phyloP scores from a whole-genome alignment of 2,888 invertebrate genomes.

The Drosophila tanythrix region DNA sequence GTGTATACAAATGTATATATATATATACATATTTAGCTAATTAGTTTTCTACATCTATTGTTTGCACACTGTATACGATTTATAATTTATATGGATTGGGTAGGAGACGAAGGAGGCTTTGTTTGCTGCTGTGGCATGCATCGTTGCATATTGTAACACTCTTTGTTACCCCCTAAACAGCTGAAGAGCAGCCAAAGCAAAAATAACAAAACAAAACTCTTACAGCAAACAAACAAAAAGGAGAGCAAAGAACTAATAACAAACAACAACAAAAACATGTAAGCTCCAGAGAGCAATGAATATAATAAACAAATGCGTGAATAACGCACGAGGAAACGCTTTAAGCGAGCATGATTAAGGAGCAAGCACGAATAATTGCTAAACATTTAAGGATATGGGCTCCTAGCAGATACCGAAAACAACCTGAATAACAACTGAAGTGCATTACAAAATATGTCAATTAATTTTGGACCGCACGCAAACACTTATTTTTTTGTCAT shows the following conservation, averaged over 20 bases:
- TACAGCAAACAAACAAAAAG: neutral
- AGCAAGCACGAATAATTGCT: slow-evolving; percentile 56
- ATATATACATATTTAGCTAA: neutral
- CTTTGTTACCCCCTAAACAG: slow-evolving; percentile 42
- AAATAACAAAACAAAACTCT: neutral
- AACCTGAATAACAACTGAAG: slow-evolving; percentile 25
- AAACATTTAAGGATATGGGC: slow-evolving; percentile 44
- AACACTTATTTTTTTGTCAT: slow-evolving; percentile 33
- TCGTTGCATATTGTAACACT: slow-evolving; percentile 52
- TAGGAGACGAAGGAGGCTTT: slow-evolving; percentile 15
- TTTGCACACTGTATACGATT: neutral
- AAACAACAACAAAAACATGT: slow-evolving; percentile 9
- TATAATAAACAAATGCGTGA: slow-evolving; percentile 71
- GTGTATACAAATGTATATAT: neutral
- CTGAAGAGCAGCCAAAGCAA: neutral
- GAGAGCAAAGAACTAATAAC: slow-evolving; percentile 6
- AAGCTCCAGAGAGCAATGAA: slow-evolving; percentile 65
- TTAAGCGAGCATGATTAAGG: slow-evolving; percentile 40
- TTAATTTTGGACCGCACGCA: slow-evolving; percentile 37
- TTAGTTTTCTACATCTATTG: neutral
- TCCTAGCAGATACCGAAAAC: neutral
- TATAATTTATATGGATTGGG: neutral
- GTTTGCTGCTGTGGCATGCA: slow-evolving; percentile 23
- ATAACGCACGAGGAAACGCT: slow-evolving; percentile 33
- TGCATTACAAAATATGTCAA: slow-evolving; percentile 49